Evolutionary conservation across 1,140 invertebrate genomes (phyloP).

Genomic region (Varroa destructor): DNA sequence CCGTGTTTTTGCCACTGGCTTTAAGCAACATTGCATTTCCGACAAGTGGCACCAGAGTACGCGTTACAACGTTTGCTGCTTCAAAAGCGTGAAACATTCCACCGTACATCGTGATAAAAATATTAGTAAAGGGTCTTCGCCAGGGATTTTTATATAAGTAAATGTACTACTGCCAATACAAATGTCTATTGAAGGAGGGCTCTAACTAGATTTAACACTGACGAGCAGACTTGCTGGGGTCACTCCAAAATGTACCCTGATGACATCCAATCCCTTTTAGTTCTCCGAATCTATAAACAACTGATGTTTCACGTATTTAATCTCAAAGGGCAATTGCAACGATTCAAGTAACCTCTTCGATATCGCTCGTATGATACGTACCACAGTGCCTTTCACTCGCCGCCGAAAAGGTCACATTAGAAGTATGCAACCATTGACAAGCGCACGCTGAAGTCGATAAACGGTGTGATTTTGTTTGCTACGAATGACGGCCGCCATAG

Average conservation of each 20-base stretch:
- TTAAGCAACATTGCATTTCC: slow-evolving; percentile 62
- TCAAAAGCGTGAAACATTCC: slow-evolving; percentile 38
- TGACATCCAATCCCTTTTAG: no score
- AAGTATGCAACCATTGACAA: slow-evolving; percentile 70
- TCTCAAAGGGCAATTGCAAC: neutral
- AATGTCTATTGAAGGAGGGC: no score
- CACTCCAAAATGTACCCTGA: no score
- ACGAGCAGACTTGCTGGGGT: no score
- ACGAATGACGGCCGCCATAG: slow-evolving; percentile 73
- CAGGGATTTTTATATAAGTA: no score
- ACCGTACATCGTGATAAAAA: no score
- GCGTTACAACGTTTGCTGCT: slow-evolving; percentile 88
- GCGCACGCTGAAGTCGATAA: slow-evolving; percentile 68
- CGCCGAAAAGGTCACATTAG: slow-evolving; percentile 70
- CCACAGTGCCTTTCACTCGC: slow-evolving; percentile 77
- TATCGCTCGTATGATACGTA: slow-evolving; percentile 52
- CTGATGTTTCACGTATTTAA: slow-evolving; percentile 29
- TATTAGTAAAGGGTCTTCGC: no score
- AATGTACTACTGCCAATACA: no score
- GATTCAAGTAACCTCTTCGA: no score
- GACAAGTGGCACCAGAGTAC: slow-evolving; percentile 93
- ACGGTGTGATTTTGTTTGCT: slow-evolving; percentile 75
- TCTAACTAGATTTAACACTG: no score
- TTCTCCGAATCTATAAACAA: neutral
- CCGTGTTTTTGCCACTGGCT: slow-evolving; percentile 57